These are phyloP conservation scores for Phortica okadai DNA, from an alignment of 2,888 invertebrate species.

Conservation along the genomic window DNA sequence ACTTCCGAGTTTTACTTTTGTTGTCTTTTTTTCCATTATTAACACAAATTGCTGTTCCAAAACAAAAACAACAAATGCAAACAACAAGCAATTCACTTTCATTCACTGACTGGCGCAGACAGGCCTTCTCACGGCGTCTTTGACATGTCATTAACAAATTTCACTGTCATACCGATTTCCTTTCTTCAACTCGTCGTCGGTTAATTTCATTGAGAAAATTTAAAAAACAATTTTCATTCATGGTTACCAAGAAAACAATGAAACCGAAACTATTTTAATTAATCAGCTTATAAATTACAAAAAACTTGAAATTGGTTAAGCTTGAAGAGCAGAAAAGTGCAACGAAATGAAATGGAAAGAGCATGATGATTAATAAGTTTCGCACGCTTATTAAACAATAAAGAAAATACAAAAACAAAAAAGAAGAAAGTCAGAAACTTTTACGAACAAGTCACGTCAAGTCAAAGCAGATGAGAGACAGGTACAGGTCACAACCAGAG, in stretches of 20 bases:
- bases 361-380: slow-evolving; percentile 31
- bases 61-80: too few relatives aligned
- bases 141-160: too few relatives aligned
- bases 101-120: too few relatives aligned
- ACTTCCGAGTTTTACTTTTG: too few relatives aligned
- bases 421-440: background rate
- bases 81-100: too few relatives aligned
- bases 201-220: too few relatives aligned
- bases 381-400: slow-evolving; percentile 37
- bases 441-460: background rate
- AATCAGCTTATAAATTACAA: background rate
- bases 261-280: background rate
- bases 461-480: background rate
- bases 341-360: slow-evolving; percentile 8
- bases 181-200: too few relatives aligned
- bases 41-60: too few relatives aligned
- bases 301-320: background rate
- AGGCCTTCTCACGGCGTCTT: too few relatives aligned
- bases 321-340: slow-evolving; percentile 11
- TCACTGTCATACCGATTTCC: too few relatives aligned
- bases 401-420: background rate
- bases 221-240: background rate
- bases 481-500: background rate
- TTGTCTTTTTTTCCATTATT: too few relatives aligned
- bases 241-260: background rate